Evolutionary conservation across 2,888 invertebrate species (phyloP).

Genomic region (Tribolium freemani): DNA sequence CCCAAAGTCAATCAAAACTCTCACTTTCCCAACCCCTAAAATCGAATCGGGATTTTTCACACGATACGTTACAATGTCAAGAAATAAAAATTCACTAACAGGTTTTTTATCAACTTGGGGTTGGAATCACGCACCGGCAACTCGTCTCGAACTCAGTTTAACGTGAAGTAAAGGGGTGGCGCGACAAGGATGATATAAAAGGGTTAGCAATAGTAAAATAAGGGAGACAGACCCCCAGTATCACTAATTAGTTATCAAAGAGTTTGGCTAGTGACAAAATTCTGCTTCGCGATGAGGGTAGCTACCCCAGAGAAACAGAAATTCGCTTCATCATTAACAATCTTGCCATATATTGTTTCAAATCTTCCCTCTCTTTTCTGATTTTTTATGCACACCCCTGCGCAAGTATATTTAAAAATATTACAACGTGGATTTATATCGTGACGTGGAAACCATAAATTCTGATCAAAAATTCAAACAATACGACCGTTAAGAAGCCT

Average conservation of each 20-base stretch:
- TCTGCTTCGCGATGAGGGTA: slow-evolving; percentile 59
- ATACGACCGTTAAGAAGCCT: slow-evolving; percentile 50
- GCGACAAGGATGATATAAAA: slow-evolving; percentile 63
- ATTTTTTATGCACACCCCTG: slow-evolving; percentile 42
- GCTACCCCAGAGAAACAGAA: slow-evolving; percentile 66
- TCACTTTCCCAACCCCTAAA: neutral
- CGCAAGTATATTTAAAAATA: slow-evolving; percentile 57
- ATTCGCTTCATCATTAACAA: slow-evolving; percentile 49
- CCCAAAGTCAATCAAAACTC: neutral
- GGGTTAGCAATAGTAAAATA: slow-evolving; percentile 68
- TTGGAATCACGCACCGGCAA: slow-evolving; percentile 21
- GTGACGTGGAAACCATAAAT: slow-evolving; percentile 62
- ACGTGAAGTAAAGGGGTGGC: slow-evolving; percentile 52
- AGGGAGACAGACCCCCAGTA: slow-evolving; percentile 67
- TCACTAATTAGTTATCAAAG: slow-evolving; percentile 76
- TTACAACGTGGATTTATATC: slow-evolving; percentile 62
- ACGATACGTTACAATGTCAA: no score
- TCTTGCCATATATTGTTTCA: neutral
- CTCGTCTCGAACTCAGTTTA: slow-evolving; percentile 42
- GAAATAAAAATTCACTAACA: no score
- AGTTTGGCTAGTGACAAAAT: slow-evolving; percentile 68
- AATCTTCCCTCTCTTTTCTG: slow-evolving; percentile 25
- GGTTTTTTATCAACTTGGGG: neutral
- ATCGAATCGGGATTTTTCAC: no score
- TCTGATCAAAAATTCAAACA: slow-evolving; percentile 63